Evolutionary conservation across 2,113 vertebrate species (phyloP).

Genomic region (Phalacrocorax carbo): DNA sequence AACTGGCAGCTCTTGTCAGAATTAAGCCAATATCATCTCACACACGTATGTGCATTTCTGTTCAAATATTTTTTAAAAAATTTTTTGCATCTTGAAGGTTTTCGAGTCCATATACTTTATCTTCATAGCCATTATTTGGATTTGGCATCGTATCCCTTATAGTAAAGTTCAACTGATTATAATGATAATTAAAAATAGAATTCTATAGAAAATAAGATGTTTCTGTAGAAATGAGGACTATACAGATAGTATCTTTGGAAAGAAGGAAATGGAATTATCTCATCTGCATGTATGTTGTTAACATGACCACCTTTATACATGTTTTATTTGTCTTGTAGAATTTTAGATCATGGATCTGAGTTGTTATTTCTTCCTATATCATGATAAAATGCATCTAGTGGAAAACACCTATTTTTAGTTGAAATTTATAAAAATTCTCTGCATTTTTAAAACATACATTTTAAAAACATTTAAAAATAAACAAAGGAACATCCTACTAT

Average conservation of each 20-base stretch:
- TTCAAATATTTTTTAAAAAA: not conserved
- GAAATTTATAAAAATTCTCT: not conserved
- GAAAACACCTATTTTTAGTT: not conserved
- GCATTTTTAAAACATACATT: not conserved
- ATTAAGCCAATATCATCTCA: conserved; percentile 38
- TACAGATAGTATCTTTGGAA: not conserved
- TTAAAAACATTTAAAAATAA: not conserved
- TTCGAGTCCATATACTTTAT: not conserved
- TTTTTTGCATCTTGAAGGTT: not conserved
- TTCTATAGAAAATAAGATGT: not conserved
- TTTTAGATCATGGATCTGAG: not conserved
- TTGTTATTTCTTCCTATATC: not conserved
- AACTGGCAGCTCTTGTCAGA: conserved; percentile 42
- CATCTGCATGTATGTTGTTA: not conserved
- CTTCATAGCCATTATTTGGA: not conserved
- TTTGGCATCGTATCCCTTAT: not conserved
- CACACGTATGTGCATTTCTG: not conserved
- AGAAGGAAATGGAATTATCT: not conserved
- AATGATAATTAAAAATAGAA: not conserved
- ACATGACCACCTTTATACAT: not conserved
- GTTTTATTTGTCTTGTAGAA: not conserved
- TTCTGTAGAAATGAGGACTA: not conserved
- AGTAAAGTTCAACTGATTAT: not conserved
- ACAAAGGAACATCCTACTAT: not conserved
- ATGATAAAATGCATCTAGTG: not conserved